Base-by-base conservation (phyloP, 2,888 invertebrate species). In the Antheraea assamensis region DNA sequence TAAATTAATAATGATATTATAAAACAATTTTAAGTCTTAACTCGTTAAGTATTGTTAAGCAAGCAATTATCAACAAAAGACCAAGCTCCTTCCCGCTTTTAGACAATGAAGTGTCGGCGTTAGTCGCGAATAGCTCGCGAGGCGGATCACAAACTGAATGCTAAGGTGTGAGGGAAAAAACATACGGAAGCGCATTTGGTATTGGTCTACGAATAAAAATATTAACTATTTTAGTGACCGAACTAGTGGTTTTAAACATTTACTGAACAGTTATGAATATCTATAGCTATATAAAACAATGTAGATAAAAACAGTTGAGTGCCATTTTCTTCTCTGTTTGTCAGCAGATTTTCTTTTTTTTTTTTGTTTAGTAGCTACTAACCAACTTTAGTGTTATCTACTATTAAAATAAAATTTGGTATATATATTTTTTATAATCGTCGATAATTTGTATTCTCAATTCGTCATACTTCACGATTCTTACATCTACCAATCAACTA, bases 131-230 rank as follows among this genome's bases (percentile, higher is more conserved):
- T 89, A 89, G 86, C 88, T 89, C 87, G 86, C 88, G 92, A 91
- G 90, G 88, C 87, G 89, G 80, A 82, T 81, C 85, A 85, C 83
- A 89, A 92, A 92, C 91, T 92, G 88, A 90, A 92, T 92, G 88
- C 82, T 79, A 90, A 92, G 90, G 89, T 89, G 89, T 85, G 82
- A 86, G 70, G 19, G 72, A 74, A 79, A 42, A 83, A 85, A 90
- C 85, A 88, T 72, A 91, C 87, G 87, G 80, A 10, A 2, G 35
- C 35, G 74, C 72, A 75, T 42, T 55, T 73, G 5, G 66, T 73
- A 66, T 19, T 15, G 58, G 17, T n/a, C 52, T 61, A 71, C 19
- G 68, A 0, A 24, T 55, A 71, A 27, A 3, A 47, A 30, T 31
- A 17, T 30, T 17, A 3, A 64, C 17, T 64, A 64, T 30, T 30